Percentiles rank a stretch among this genome's conserved stretches.
Conservation (phyloP, 2,888 invertebrate species). For the Hydropsyche betteni region DNA sequence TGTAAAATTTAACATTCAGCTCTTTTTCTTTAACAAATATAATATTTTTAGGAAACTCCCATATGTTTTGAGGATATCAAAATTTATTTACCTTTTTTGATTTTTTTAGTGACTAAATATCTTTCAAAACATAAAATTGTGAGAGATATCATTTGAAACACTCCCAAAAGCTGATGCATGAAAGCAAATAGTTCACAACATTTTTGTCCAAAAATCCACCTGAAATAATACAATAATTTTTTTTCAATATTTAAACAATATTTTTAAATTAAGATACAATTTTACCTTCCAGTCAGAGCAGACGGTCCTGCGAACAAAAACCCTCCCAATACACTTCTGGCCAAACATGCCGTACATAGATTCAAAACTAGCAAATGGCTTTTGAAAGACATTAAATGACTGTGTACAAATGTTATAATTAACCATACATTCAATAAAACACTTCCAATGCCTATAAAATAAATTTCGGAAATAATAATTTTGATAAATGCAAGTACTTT, state of each 20-base stretch:
- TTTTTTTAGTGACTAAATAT: conserved; percentile 62
- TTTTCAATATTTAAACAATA: background rate
- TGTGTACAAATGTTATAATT: conserved; percentile 66
- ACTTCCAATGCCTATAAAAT: conserved; percentile 63
- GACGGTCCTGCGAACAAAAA: conserved; percentile 67
- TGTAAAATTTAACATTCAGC: conserved; percentile 61
- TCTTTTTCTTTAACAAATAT: conserved; percentile 59
- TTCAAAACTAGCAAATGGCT: conserved; percentile 67
- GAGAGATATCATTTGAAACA: conserved; percentile 65
- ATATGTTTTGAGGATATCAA: background rate
- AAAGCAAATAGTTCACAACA: conserved; percentile 68
- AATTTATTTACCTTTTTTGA: conserved; percentile 60
- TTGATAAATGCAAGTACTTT: background rate
- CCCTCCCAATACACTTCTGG: conserved; percentile 63
- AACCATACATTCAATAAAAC: conserved; percentile 68
- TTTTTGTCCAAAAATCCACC: conserved; percentile 67
- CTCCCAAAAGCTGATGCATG: conserved; percentile 66
- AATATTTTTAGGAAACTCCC: background rate
- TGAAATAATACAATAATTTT: conserved; percentile 54
- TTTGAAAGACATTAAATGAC: conserved; percentile 65
- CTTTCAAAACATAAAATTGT: conserved; percentile 64
- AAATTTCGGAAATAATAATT: background rate
- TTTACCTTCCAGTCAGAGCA: conserved; percentile 64
- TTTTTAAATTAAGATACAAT: too few species aligned
- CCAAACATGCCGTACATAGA: conserved; percentile 65